A percentile compares a stretch with the other conserved stretches of the same genome.
Evolutionary conservation across 2,888 invertebrate genomes (phyloP).

Genomic region (Cremastinae sp.): DNA sequence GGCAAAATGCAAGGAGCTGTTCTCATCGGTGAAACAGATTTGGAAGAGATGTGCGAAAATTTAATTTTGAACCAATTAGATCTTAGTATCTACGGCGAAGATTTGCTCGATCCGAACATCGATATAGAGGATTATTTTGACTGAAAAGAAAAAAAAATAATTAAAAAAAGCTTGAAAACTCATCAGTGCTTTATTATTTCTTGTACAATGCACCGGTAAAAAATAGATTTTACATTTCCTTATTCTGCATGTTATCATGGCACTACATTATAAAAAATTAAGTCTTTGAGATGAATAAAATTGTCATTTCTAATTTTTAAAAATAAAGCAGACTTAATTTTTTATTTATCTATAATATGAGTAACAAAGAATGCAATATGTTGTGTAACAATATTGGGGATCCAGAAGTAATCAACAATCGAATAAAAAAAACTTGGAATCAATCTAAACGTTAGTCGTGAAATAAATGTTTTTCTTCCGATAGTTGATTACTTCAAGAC

Average conservation of each 20-base stretch:
- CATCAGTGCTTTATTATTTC: not conserved
- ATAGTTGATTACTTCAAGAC: not conserved
- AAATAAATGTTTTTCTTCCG: not conserved
- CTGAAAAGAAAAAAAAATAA: conserved; percentile 80
- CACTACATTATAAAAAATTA: too few relatives aligned
- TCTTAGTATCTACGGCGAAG: conserved; percentile 92
- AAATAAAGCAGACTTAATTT: not conserved
- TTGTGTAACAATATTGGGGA: not conserved
- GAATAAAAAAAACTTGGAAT: not conserved
- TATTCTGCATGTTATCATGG: too few relatives aligned
- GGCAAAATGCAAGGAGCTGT: conserved; percentile 95
- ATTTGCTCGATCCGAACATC: conserved; percentile 96
- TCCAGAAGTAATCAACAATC: too few relatives aligned
- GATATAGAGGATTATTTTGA: conserved; percentile 99
- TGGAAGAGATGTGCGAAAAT: conserved; percentile 99
- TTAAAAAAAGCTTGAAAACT: conserved; percentile 6
- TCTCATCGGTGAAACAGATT: conserved; percentile 96
- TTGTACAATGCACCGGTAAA: too few relatives aligned
- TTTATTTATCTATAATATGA: not conserved
- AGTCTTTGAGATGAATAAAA: too few relatives aligned
- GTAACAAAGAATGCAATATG: not conserved
- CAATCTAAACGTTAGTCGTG: not conserved
- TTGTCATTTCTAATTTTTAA: too few relatives aligned
- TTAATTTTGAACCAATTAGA: conserved; percentile 97
- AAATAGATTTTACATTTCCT: too few relatives aligned